Base-by-base conservation (phyloP, 2,888 invertebrate species). In the Melinaea menophilus region DNA sequence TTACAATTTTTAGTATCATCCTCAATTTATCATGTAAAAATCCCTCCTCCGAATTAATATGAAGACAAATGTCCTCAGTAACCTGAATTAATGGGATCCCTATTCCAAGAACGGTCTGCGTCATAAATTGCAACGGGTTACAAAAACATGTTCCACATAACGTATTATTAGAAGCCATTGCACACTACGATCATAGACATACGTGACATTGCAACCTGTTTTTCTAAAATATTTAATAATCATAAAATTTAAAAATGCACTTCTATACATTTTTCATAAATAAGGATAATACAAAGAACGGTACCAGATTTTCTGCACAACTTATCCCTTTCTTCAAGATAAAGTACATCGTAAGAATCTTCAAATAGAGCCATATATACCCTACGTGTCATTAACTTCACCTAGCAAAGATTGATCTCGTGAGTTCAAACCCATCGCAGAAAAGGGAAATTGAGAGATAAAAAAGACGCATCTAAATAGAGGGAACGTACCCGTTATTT, bases 401-500 rank as follows among this genome's bases (percentile, higher is more conserved):
- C 69, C 71, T 72, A 45, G 60, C 60, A 46, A 60, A 78, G 84
- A 83, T 84, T 82, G 79, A 80, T 85, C 85, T 82, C 84, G 63
- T 67, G 72, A 71, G 67, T 71, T 71, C 71, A 69, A 74, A 74
- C 75, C 77, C 74, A 72, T 72, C 73, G 71, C 71, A 75, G 79
- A 79, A 80, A 76, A 74, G 71, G 79, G 78, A 80, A 85, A 86
- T 81, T 81, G 81, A 80, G 85, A 82, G 81, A 86, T 85, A 84
- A 85, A 84, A 76, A 74, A 73, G 73, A 65, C 73, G 37, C 54
- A 58, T 55, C 51, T 62, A 64, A 62, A 64, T 58, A 58, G 55
- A 55, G 41, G 58, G 51, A 51, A 31, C 31, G 51, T 51, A 51
- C 31, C 51, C 31, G 5, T 51, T 31, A 51, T 31, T 31, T 51